Percentiles rank a stretch among this genome's conserved stretches.
Conservation (phyloP, 2,113 vertebrate genomes). For the Sphaerodactylus townsendi region DNA sequence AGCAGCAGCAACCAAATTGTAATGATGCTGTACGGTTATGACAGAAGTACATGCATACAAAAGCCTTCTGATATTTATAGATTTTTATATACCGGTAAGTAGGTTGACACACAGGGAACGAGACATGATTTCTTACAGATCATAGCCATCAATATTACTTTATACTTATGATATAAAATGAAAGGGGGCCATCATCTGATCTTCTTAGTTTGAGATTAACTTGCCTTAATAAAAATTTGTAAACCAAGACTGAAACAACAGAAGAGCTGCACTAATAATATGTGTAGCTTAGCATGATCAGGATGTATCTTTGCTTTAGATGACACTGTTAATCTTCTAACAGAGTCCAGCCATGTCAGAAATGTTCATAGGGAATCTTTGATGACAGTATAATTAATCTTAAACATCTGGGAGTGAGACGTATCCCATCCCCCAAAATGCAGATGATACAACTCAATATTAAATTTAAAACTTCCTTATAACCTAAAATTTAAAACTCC, state of each 20-base stretch:
- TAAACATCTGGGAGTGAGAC: background rate
- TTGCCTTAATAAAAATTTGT: background rate
- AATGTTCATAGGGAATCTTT: background rate
- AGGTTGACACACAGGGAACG: background rate
- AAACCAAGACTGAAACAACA: background rate
- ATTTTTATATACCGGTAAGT: background rate
- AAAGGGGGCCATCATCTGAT: background rate
- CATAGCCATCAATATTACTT: background rate
- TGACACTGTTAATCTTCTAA: background rate
- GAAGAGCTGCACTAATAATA: background rate
- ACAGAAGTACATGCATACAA: background rate
- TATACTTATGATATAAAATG: background rate
- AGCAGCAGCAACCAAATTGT: background rate
- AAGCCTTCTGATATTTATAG: background rate
- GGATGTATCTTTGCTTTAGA: too few species aligned
- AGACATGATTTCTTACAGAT: background rate
- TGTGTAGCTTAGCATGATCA: background rate
- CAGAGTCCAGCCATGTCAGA: background rate
- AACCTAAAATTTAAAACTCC: background rate
- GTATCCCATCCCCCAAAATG: background rate
- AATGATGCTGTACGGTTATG: background rate
- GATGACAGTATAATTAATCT: background rate
- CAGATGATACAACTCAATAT: background rate
- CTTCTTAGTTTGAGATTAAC: background rate
- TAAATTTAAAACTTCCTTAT: background rate